Evolutionary conservation across 2,888 invertebrate species (phyloP).

Genomic region (Parochlus steinenii): DNA sequence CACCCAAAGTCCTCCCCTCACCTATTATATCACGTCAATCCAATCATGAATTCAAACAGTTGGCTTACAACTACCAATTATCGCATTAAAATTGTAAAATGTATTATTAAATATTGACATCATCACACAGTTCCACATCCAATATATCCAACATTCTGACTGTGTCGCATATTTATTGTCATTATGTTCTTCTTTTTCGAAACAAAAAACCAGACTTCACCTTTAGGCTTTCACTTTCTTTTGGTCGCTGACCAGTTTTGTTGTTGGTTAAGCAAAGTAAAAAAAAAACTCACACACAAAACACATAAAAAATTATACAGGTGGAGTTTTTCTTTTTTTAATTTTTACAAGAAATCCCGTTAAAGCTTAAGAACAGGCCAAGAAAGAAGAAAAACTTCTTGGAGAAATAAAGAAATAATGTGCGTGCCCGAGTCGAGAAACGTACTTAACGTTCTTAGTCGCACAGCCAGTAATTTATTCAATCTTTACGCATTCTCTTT

Average conservation of each 20-base stretch:
- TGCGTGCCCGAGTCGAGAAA: not conserved
- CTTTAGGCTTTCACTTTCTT: slow-evolving; percentile 14
- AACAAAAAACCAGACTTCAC: slow-evolving; percentile 5
- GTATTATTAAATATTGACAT: too few relatives aligned
- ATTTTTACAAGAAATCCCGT: slow-evolving; percentile 13
- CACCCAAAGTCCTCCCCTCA: too few relatives aligned
- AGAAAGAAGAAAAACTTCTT: slow-evolving; percentile 5
- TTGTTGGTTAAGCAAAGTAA: not conserved
- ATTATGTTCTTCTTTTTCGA: slow-evolving; percentile 9
- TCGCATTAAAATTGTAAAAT: too few relatives aligned
- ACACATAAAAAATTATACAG: slow-evolving; percentile 9
- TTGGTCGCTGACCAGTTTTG: slow-evolving; percentile 14
- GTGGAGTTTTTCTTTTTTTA: slow-evolving; percentile 10
- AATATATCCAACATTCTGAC: too few relatives aligned
- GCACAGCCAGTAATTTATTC: too few relatives aligned
- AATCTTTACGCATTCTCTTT: too few relatives aligned
- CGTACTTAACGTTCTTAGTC: not conserved
- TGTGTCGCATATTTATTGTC: too few relatives aligned
- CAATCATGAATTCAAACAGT: too few relatives aligned
- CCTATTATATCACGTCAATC: too few relatives aligned
- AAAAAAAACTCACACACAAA: too few relatives aligned
- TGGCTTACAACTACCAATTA: too few relatives aligned
- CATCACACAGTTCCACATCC: too few relatives aligned
- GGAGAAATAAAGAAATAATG: not conserved
- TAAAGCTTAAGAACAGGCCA: slow-evolving; percentile 6